Conservation (phyloP, 2,888 invertebrate species). For the Drosophila colorata region DNA sequence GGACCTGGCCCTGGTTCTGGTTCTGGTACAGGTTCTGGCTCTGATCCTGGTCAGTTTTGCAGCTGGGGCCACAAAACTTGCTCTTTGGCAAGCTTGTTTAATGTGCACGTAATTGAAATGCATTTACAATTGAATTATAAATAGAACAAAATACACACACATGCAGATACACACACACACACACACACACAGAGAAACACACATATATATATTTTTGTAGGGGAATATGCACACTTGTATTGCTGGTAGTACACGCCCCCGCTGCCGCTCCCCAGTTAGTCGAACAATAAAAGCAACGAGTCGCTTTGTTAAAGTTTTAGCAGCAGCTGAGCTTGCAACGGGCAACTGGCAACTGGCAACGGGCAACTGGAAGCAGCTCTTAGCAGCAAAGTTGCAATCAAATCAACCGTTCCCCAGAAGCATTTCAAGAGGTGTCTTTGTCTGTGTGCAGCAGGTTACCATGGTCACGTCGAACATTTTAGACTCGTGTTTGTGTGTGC, state of each 20-base stretch:
- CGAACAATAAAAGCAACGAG: conserved; percentile 58
- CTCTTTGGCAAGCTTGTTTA: conserved; percentile 71
- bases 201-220: conserved; percentile 1
- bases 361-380: conserved; percentile 45
- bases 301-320: conserved; percentile 74
- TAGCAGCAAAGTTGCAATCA: conserved; percentile 67
- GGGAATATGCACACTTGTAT: conserved; percentile 57
- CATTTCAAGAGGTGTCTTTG: conserved; percentile 67
- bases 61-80: conserved; percentile 49
- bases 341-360: conserved; percentile 49
- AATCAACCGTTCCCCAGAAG: conserved; percentile 76
- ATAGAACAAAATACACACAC: conserved; percentile 73
- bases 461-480: conserved; percentile 73
- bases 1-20: background rate
- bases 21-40: background rate
- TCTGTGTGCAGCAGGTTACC: conserved; percentile 59
- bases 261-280: conserved; percentile 4
- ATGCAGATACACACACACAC: conserved; percentile 27
- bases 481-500: conserved; percentile 2
- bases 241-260: conserved; percentile 1
- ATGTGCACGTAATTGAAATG: conserved; percentile 81
- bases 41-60: background rate
- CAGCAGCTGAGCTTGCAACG: conserved; percentile 57
- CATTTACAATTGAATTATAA: conserved; percentile 81
- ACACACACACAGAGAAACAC: conserved; percentile 16